Evolutionary conservation across 2,888 invertebrate genomes (phyloP), one percentile per base, ranked within the genome.

Genomic region (Gymnoscelis rufifasciata): DNA sequence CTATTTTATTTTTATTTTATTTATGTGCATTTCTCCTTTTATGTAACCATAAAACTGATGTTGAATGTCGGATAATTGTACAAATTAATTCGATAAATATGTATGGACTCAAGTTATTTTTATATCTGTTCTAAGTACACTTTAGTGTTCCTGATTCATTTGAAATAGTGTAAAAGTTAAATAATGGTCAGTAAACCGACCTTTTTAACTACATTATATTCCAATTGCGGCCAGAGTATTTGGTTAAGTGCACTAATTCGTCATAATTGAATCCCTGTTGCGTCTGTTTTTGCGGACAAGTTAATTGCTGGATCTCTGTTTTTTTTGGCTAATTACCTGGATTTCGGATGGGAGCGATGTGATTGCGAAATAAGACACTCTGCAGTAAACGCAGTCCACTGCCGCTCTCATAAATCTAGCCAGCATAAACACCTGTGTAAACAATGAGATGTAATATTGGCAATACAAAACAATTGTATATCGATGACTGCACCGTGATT

Each of bases 201-300:
- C n/a, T n/a, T n/a, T n/a, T n/a, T n/a, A n/a, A n/a, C n/a, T 65
- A 59, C 62, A 56, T 60, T 60, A 42, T 56, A 56, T 55, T 54
- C 43, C 52, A 63, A 54, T 60, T 57, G 64, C 62, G 64, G 63
- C 62, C 68, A 60, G 64, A 19, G 5, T 3, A 70, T 68, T 66
- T 64, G 69, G 68, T 74, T 74, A 71, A 64, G 61, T 62, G 57
- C 49, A 56, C 63, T 67, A 68, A 74, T 66, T 64, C 60, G 68
- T 62, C 61, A 67, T 75, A 74, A 78, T 77, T 74, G 69, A 75
- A 74, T 73, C 66, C 63, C 64, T 57, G 67, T 62, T 66, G 62
- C 61, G 62, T 54, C 51, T 35, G 41, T 60, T 68, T 69, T 71
- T 58, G 59, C 58, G 57, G 51, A 19, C 49, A 47, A 50, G 60